phyloP scores from a whole-genome alignment of 2,888 invertebrate genomes.

The Tryphoninae sp. region DNA sequence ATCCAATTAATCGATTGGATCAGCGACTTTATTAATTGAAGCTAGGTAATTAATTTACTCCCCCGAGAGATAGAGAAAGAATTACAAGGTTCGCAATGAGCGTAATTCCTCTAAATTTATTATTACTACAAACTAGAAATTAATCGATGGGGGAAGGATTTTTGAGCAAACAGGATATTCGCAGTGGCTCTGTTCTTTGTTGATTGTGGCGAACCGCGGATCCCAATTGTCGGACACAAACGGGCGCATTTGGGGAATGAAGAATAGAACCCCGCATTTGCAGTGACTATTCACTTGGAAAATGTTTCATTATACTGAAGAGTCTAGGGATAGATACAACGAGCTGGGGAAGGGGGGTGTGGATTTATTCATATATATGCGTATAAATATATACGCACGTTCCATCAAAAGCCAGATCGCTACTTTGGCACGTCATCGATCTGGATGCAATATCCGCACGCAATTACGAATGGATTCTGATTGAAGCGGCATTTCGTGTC shows the following conservation, averaged over 20 bases:
- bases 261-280: not conserved
- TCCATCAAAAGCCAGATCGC: constrained; percentile 51
- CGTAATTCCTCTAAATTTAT: too few species aligned
- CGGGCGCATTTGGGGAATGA: constrained; percentile 13
- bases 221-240: constrained; percentile 29
- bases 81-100: too few species aligned
- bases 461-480: constrained; percentile 51
- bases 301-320: constrained; percentile 22
- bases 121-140: constrained; percentile 75
- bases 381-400: constrained; percentile 9
- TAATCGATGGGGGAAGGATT: not conserved
- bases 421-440: constrained; percentile 57
- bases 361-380: not conserved
- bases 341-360: not conserved
- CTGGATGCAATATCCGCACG: constrained; percentile 58
- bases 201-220: constrained; percentile 3
- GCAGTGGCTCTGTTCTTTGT: not conserved
- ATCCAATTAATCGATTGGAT: too few species aligned
- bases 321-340: not conserved
- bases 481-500: constrained; percentile 49
- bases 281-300: constrained; percentile 15
- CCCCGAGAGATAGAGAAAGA: too few species aligned
- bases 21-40: too few species aligned
- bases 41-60: too few species aligned
- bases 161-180: not conserved